Percentiles rank a stretch among this genome's conserved stretches.
These are phyloP conservation scores for Sinocyclocheilus maitianheensis DNA, from an alignment of 2,113 vertebrate genomes.

Conservation along the genomic window DNA sequence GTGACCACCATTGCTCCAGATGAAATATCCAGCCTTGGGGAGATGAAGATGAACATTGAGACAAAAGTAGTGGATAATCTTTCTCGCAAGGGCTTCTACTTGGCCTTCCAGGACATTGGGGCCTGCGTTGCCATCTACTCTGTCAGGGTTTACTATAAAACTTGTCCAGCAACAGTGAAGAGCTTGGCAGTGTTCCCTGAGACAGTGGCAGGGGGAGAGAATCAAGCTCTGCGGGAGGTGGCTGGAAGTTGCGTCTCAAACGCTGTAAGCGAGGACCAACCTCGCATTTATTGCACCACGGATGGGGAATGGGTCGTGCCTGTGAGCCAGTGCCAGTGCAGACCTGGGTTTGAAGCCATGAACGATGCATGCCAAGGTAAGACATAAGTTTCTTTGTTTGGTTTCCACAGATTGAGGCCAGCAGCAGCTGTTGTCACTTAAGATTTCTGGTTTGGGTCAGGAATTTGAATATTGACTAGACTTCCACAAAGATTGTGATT, in stretches of 20 bases:
- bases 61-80: slow-evolving; percentile 85
- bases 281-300: slow-evolving; percentile 85
- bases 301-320: slow-evolving; percentile 94
- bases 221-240: slow-evolving; percentile 82
- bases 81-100: slow-evolving; percentile 88
- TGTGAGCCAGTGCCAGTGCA: slow-evolving; percentile 88
- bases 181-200: slow-evolving; percentile 85
- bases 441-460: not conserved
- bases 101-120: slow-evolving; percentile 96
- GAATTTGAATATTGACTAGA: slow-evolving; percentile 16
- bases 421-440: not conserved
- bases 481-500: slow-evolving; percentile 19
- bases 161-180: slow-evolving; percentile 80
- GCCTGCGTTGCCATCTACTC: slow-evolving; percentile 91
- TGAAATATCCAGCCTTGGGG: slow-evolving; percentile 84
- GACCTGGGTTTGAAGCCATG: slow-evolving; percentile 78
- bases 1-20: slow-evolving; percentile 94
- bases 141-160: slow-evolving; percentile 91
- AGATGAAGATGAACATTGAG: slow-evolving; percentile 87
- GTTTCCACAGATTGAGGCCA: not conserved
- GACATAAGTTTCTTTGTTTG: slow-evolving; percentile 33
- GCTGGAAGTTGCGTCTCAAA: slow-evolving; percentile 82
- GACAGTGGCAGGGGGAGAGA: slow-evolving; percentile 85
- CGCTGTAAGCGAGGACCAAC: slow-evolving; percentile 75
- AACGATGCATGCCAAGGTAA: slow-evolving; percentile 85